These are phyloP conservation scores for Rhabditophanes sp. DNA, from an alignment of 2,888 invertebrate species.

Conservation along the genomic window DNA sequence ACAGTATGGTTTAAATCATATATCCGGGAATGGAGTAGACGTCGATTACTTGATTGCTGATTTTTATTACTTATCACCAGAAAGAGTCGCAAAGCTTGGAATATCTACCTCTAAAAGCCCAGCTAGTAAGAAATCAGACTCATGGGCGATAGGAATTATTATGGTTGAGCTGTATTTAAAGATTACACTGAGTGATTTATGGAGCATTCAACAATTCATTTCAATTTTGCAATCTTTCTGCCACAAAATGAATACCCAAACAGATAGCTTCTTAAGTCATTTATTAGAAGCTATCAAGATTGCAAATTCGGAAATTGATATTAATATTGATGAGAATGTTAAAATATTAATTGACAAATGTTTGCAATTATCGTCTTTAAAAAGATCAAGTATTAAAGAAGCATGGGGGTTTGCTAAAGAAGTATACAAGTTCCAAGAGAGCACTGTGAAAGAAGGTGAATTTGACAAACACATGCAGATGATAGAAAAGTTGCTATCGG, in stretches of 20 bases:
- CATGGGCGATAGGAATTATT: constrained; percentile 85
- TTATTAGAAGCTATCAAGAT: too few relatives aligned
- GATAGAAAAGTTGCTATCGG: neutral
- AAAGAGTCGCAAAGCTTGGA: constrained; percentile 4
- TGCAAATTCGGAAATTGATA: too few relatives aligned
- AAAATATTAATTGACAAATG: too few relatives aligned
- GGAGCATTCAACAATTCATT: constrained; percentile 10
- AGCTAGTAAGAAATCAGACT: constrained; percentile 57
- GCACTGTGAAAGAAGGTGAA: too few relatives aligned
- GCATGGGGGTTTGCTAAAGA: constrained; percentile 6
- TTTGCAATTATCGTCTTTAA: constrained; percentile 12
- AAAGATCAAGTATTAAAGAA: too few relatives aligned
- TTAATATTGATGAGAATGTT: too few relatives aligned
- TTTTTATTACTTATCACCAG: constrained; percentile 10
- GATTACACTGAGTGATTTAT: constrained; percentile 9
- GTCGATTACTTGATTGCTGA: constrained; percentile 53
- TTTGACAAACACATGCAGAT: too few relatives aligned
- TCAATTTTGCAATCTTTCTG: constrained; percentile 12
- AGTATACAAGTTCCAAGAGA: too few relatives aligned
- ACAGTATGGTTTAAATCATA: constrained; percentile 78
- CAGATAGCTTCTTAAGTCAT: too few relatives aligned
- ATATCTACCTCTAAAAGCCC: constrained; percentile 2
- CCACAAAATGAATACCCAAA: too few relatives aligned
- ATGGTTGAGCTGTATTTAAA: constrained; percentile 61
- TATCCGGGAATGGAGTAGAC: constrained; percentile 69